Base-by-base conservation (phyloP, 1,140 invertebrate species). In the Pseudomyrmex dendroicus region DNA sequence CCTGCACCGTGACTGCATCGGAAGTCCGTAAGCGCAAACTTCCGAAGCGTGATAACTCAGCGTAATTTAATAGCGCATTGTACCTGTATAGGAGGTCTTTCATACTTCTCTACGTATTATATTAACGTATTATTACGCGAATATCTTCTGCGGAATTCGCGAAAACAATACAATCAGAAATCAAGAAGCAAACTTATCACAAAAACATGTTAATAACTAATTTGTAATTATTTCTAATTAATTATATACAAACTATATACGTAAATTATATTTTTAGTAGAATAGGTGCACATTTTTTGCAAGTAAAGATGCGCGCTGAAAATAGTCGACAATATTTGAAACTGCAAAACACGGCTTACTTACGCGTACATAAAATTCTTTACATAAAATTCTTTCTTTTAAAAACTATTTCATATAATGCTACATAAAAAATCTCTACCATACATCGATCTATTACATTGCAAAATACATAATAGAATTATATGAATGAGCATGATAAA, bases 31-130 rank as follows among this genome's bases (percentile, higher is more conserved):
- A 74, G 22, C 63, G 56, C 66, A 86, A 87, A 87, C 72, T 87
- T 87, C 59, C 68, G 73, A 84, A 78, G 82, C 82, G 62, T 72
- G 85, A 84, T 87, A 87, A 87, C 85, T 87, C 85, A 67, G 56
- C 8, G 62, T 70, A 86, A 86, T 83, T 76, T 35, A 86, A 80
- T 84, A 84, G 73, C 62, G 15, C 17, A 72, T 62, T 17, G 50
- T 50, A 52, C 46, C 10, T 17, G 5, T 35, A 7, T 15, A 57
- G 56, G 48, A 82, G 46, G 59, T 68, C 52, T 57, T 76, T 78
- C 20, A 20, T 44, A 10, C 20, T 48, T 5, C 25, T 5, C 25
- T 57, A 15, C 8, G 15, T 57, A 70, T 57, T 78, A 68, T 17
- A 78, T 48, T 57, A 46, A 77, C n/a, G 56, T 48, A 13, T 25